A percentile compares a stretch with the other conserved stretches of the same genome.
phyloP scores from a whole-genome alignment of 2,113 vertebrate species.

The Piliocolobus tephrosceles region DNA sequence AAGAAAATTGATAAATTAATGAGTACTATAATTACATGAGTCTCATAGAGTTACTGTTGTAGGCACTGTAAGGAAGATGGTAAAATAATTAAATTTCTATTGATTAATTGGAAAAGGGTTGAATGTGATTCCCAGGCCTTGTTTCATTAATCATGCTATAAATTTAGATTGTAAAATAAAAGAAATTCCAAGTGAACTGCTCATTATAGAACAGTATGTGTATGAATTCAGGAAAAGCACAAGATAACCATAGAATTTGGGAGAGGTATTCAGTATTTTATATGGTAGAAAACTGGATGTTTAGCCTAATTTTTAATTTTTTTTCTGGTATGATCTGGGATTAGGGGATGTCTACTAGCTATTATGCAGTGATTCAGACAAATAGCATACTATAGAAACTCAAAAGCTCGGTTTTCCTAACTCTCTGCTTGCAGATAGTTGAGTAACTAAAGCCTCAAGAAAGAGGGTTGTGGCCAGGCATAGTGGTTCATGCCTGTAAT shows the following conservation, averaged over 20 bases:
- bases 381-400: background rate
- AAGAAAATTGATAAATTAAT: conserved; percentile 44
- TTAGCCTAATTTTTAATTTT: conserved; percentile 36
- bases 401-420: background rate
- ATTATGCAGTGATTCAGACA: conserved; percentile 28
- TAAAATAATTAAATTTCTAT: conserved; percentile 39
- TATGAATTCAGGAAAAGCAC: background rate
- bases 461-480: background rate
- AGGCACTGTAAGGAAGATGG: conserved; percentile 21
- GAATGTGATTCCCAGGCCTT: background rate
- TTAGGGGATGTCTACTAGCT: background rate
- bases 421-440: background rate
- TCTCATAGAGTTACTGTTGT: conserved; percentile 47
- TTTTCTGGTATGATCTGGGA: background rate
- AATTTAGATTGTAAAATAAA: conserved; percentile 32
- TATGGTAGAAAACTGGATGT: background rate
- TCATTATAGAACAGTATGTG: background rate
- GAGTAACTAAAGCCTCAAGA: background rate
- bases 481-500: no score
- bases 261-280: background rate
- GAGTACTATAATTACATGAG: background rate
- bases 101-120: conserved; percentile 56
- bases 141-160: conserved; percentile 39
- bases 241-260: background rate
- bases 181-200: background rate